Conservation (phyloP, 2,888 invertebrate species). For the Oxystoma pomonae region DNA sequence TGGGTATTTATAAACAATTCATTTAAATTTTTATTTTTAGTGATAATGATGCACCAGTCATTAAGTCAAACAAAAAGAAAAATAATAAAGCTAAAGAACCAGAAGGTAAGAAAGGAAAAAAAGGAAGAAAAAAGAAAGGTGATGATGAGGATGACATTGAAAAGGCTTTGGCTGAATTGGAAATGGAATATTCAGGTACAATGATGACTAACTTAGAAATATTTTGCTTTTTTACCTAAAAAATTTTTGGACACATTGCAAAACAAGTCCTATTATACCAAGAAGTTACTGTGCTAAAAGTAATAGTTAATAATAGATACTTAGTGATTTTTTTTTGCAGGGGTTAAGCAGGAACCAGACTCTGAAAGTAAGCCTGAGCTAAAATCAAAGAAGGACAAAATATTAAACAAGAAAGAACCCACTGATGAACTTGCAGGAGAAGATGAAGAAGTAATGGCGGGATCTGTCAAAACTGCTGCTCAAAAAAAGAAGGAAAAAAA, state of each 20-base stretch:
- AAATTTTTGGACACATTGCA: background rate
- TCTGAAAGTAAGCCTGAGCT: conserved; percentile 45
- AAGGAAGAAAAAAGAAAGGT: conserved; percentile 70
- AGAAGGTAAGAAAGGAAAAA: conserved; percentile 66
- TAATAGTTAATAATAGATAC: too few relatives aligned
- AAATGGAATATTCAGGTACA: conserved; percentile 71
- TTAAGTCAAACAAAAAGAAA: conserved; percentile 45
- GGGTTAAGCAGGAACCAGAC: conserved; percentile 24
- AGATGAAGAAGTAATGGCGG: conserved; percentile 13
- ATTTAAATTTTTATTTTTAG: conserved; percentile 25
- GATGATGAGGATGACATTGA: conserved; percentile 81
- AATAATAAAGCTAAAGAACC: conserved; percentile 35
- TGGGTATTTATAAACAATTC: too few relatives aligned
- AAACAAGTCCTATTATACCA: too few relatives aligned
- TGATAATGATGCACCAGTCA: conserved; percentile 45
- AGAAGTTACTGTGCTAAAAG: too few relatives aligned
- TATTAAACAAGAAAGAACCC: conserved; percentile 33
- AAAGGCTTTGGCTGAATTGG: conserved; percentile 77
- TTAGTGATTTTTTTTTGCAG: conserved; percentile 7
- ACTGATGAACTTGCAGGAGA: conserved; percentile 37
- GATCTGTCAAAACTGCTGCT: conserved; percentile 73
- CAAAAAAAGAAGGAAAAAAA: conserved; percentile 90
- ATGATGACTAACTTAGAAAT: background rate
- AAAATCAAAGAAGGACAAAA: conserved; percentile 27
- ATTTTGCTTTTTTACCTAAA: background rate